Evolutionary conservation across 37 sponge, comb jelly and placozoan genomes (phyloP).

Genomic region (Haliclona indistincta): DNA sequence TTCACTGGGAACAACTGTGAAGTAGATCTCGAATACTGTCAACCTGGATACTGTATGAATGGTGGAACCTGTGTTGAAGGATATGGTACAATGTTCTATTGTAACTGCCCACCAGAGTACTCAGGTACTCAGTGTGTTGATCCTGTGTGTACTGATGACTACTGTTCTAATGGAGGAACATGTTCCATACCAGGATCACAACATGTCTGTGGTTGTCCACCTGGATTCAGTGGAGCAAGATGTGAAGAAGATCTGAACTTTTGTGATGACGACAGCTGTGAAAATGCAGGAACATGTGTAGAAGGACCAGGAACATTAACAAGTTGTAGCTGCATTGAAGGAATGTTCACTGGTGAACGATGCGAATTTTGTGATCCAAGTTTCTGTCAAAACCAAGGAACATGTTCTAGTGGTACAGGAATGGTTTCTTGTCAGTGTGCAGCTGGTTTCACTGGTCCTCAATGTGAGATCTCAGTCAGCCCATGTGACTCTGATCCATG

Average conservation of each 20-base stretch:
- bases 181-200: no score
- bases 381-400: conserved; percentile 49
- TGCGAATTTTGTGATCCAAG: conserved; percentile 38
- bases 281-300: conserved; percentile 60
- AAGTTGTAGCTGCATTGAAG: conserved; percentile 30
- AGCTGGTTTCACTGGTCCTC: conserved; percentile 31
- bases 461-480: conserved; percentile 37
- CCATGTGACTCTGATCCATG: conserved; percentile 32
- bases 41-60: conserved; percentile 41
- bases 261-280: conserved; percentile 17
- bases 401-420: neutral
- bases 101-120: conserved; percentile 32
- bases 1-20: conserved; percentile 52
- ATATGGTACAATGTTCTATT: conserved; percentile 22
- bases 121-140: conserved; percentile 45
- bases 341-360: conserved; percentile 30
- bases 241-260: conserved; percentile 13
- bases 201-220: conserved; percentile 40
- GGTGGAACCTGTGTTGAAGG: conserved; percentile 58
- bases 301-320: conserved; percentile 28
- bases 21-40: conserved; percentile 25
- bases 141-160: conserved; percentile 11
- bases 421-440: conserved; percentile 23
- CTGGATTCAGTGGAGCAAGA: conserved; percentile 31
- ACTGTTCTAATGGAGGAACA: conserved; percentile 55